Base-by-base conservation (phyloP, 1,140 invertebrate species). In the Lordiphosa stackelbergi region DNA sequence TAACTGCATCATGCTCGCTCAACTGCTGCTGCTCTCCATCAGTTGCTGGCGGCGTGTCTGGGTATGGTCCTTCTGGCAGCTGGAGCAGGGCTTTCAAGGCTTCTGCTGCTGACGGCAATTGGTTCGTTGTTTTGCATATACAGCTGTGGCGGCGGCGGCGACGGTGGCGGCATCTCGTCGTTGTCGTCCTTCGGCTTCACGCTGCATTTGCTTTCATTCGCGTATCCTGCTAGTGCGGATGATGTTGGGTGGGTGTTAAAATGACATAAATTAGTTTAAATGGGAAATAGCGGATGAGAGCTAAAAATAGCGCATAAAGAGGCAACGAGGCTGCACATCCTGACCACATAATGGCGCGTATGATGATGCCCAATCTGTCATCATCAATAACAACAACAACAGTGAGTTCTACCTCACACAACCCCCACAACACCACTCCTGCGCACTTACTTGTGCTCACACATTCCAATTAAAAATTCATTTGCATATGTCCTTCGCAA, bases 181-280 rank as follows among this genome's bases (percentile, higher is more conserved):
- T 42, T 38, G 46, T 36, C 55, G 77, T 72, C 77, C 77, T 79
- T 73, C 68, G 68, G 49, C 62, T 48, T 51, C 56, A 61, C 48
- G 48, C 28, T 53, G 68, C 63, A 70, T 37, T 48, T 41, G 31
- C 35, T 12, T 36, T 34, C 37, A 13, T 28, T 16, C 46, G 37
- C 35, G n/a, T 8, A 31, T 31, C 28, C 43, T 5, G 11, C 11
- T 8, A 46, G 40, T 56, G 48, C 48, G 41, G 24, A 13, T 47
- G 51, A 57, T 37, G 40, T 55, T 34, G 48, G 31, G 47, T 57
- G 42, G 36, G 46, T 31, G 22, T 61, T 53, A 51, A 52, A 83
- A 64, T 64, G 55, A 41, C 77, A 65, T 60, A 45, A 81, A 75
- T 81, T 75, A 68, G 68, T 53, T 73, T 66, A 63, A 42, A 59